Percentiles rank a stretch among this genome's conserved stretches.
These are phyloP conservation scores for Tenrec ecaudatus DNA, from an alignment of 2,113 vertebrate genomes.

Conservation along the genomic window DNA sequence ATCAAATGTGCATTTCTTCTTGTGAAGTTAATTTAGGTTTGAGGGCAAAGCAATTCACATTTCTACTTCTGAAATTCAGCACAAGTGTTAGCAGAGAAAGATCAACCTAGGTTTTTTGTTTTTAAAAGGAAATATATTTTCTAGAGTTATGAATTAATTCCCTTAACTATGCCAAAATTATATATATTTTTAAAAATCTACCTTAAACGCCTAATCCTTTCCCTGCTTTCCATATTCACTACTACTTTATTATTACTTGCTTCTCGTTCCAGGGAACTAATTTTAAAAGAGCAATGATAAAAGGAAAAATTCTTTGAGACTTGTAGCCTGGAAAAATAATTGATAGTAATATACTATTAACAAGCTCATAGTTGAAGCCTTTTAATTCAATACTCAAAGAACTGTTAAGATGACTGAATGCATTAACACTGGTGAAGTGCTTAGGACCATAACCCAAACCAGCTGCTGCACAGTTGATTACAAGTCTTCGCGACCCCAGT, in stretches of 20 bases:
- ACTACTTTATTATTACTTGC: not conserved
- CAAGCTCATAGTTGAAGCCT: not conserved
- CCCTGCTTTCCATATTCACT: not conserved
- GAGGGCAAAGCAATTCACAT: not conserved
- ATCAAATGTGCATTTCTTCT: not conserved
- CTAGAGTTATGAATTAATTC: not conserved
- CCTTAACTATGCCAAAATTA: not conserved
- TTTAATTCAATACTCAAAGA: not conserved
- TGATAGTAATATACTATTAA: conserved; percentile 9
- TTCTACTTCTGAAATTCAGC: conserved; percentile 33
- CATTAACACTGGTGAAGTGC: not conserved
- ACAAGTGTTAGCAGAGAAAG: not conserved
- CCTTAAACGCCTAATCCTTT: not conserved
- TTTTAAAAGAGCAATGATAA: not conserved
- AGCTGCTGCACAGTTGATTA: not conserved
- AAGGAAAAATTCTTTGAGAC: not conserved
- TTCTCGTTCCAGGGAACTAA: not conserved
- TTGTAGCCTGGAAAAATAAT: not conserved
- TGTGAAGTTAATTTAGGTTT: not conserved
- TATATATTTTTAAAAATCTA: not conserved
- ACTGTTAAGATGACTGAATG: not conserved
- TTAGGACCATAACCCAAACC: not conserved
- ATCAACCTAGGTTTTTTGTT: not conserved
- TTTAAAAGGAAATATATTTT: not conserved
- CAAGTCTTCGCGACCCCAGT: not conserved